Base-by-base conservation (phyloP, 2,113 vertebrate genomes). In the Nannospalax galili region DNA sequence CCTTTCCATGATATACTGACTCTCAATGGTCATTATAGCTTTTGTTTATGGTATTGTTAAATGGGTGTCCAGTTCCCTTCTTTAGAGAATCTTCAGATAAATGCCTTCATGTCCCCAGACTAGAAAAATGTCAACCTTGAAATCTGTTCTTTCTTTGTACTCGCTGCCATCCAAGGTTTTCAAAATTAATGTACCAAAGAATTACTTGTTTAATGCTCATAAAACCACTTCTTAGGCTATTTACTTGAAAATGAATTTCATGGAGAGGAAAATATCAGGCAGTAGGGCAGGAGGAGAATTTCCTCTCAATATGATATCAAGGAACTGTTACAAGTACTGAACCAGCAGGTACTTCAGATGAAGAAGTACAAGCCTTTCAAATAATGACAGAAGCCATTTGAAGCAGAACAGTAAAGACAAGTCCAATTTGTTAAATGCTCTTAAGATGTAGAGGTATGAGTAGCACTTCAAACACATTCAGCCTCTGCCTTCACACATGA, bases 121-220 rank as follows among this genome's bases (percentile, higher is more conserved):
- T 91, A 91, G 92, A 96, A 91, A 52, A 88, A 86, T 91, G 84
- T 85, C 94, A 96, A 74, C 64, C 74, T 91, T 86, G 78, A 95
- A 73, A 95, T 93, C 93, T 92, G 69, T 96, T 93, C 82, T 92
- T 96, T 96, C 85, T 96, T 64, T 72, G 48, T 58, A 74, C 75
- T 97, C 58, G 16, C 78, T 84, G 56, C 90, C 84, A 91, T 90
- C 70, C 30, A 78, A 88, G 52, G 62, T 85, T 93, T 95, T 95
- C 74, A 96, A 92, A 97, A 97, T 95, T 95, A 96, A 95, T 92
- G 94, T 95, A 89, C 88, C 96, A 90, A 92, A 79, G 92, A 95
- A 96, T 97, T 92, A 88, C 85, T 95, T 96, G 82, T 95, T 95
- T 95, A 96, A 89, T 94, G 89, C 91, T 97, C 86, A 80, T 94